These are phyloP conservation scores for Chaetops frenatus DNA, from an alignment of 2,113 vertebrate species.

Conservation along the genomic window DNA sequence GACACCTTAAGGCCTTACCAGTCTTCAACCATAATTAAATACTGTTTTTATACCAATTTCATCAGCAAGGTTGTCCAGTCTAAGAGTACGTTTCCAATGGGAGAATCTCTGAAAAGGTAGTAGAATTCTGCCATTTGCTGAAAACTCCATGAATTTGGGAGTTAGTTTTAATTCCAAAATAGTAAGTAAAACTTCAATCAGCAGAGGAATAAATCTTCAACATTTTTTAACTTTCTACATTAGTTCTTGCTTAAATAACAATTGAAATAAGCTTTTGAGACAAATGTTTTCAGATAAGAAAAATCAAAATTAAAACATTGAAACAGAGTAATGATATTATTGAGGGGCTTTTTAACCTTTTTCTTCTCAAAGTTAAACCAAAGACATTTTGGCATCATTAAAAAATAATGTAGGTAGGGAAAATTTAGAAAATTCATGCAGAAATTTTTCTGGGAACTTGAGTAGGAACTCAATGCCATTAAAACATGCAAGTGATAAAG, in stretches of 20 bases:
- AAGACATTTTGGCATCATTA: background rate
- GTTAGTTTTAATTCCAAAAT: background rate
- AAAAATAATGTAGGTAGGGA: background rate
- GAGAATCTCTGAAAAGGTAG: background rate
- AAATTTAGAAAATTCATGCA: background rate
- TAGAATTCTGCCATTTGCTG: background rate
- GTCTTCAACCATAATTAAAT: background rate
- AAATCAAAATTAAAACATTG: background rate
- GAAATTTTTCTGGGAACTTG: background rate
- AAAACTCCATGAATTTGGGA: background rate
- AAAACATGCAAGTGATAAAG: background rate
- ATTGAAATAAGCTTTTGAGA: background rate
- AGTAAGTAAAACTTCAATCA: background rate
- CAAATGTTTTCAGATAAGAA: background rate
- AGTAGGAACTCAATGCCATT: background rate
- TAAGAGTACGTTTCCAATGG: background rate
- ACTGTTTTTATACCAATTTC: background rate
- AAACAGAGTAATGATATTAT: background rate
- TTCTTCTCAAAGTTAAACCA: background rate
- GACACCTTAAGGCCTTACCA: background rate
- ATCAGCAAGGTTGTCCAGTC: background rate
- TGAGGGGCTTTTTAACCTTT: background rate
- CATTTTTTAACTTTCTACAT: background rate
- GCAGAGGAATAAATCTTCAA: background rate
- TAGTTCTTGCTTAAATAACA: background rate